These are phyloP conservation scores for Danaus melanippus DNA, from an alignment of 1,140 invertebrate genomes.

Conservation along the genomic window DNA sequence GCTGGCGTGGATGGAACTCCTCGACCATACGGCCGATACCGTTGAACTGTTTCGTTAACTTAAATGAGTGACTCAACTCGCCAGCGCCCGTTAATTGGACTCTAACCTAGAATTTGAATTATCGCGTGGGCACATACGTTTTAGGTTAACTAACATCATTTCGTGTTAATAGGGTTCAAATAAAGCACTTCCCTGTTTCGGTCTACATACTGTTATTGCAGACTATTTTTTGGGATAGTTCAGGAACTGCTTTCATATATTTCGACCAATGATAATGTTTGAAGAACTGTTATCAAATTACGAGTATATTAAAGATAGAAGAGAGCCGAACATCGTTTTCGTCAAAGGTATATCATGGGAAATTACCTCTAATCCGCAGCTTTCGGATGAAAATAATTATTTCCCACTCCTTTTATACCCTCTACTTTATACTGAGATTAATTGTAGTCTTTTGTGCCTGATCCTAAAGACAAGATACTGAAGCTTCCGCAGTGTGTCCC, in stretches of 20 bases:
- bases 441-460: constrained; percentile 5
- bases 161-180: constrained; percentile 38
- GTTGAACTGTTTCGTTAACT: constrained; percentile 44
- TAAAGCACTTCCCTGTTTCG: constrained; percentile 29
- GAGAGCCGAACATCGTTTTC: neutral
- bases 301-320: neutral
- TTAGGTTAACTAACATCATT: constrained; percentile 36
- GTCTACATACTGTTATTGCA: too few species aligned
- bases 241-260: too few species aligned
- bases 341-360: neutral
- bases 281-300: too few species aligned
- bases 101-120: constrained; percentile 55
- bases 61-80: constrained; percentile 55
- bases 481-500: constrained; percentile 6
- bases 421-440: constrained; percentile 1
- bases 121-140: constrained; percentile 38
- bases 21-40: constrained; percentile 21
- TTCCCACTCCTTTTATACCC: constrained; percentile 5
- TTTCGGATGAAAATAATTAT: constrained; percentile 16
- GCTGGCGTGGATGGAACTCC: constrained; percentile 23
- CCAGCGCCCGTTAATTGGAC: constrained; percentile 56
- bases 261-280: too few species aligned
- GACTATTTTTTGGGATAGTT: too few species aligned
- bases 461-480: neutral
- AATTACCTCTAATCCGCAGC: constrained; percentile 7